These are phyloP conservation scores for Agriopis aurantiaria DNA, from an alignment of 2,888 invertebrate species.

Conservation along the genomic window DNA sequence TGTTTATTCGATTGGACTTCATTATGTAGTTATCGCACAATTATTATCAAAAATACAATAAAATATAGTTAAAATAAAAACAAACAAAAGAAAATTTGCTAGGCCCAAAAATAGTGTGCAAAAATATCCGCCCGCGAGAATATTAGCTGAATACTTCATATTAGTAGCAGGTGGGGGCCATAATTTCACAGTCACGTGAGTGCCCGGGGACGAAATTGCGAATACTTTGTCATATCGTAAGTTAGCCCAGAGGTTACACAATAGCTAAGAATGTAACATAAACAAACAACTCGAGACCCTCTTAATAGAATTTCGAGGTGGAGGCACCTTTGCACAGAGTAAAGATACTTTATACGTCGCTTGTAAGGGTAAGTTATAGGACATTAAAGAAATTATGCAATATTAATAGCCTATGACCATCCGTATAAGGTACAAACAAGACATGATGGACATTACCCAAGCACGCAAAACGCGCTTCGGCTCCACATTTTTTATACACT, in stretches of 20 bases:
- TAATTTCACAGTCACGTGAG: conserved; percentile 65
- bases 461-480: no score
- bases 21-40: no score
- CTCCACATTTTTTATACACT: no score
- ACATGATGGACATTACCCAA: no score
- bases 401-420: not conserved
- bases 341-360: conserved; percentile 64
- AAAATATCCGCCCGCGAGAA: conserved; percentile 32
- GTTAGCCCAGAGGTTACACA: conserved; percentile 61
- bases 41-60: not conserved
- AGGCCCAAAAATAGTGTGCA: conserved; percentile 13
- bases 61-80: not conserved
- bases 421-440: no score
- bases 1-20: no score
- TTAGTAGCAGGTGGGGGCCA: conserved; percentile 68
- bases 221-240: conserved; percentile 64
- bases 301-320: conserved; percentile 76
- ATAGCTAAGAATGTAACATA: conserved; percentile 73
- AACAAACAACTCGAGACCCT: conserved; percentile 75
- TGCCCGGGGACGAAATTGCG: conserved; percentile 64
- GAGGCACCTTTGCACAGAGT: conserved; percentile 63
- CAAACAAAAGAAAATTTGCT: not conserved
- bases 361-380: conserved; percentile 27
- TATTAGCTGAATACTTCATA: conserved; percentile 62
- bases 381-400: conserved; percentile 10